A percentile compares a stretch with the other conserved stretches of the same genome.
Conservation (phyloP, 2,113 vertebrate species). For the Vanacampus margaritifer region DNA sequence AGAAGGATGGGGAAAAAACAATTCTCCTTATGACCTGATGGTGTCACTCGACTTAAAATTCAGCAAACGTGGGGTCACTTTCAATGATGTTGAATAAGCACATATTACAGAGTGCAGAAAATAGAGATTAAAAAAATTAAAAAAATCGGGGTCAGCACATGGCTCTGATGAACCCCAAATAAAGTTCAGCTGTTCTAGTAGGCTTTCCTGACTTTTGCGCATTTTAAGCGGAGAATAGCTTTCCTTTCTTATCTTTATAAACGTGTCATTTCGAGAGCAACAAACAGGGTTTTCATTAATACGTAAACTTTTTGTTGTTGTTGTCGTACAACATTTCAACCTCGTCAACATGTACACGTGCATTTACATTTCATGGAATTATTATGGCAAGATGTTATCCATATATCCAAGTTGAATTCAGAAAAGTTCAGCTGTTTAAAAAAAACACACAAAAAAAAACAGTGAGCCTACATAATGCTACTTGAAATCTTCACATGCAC, state of each 20-base stretch:
- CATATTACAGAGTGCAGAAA: no score
- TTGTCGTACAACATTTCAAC: not conserved
- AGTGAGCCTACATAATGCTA: not conserved
- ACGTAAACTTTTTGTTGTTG: not conserved
- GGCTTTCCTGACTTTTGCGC: not conserved
- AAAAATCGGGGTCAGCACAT: no score
- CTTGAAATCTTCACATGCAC: not conserved
- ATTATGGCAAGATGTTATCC: no score
- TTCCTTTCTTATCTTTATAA: not conserved
- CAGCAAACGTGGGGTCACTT: not conserved
- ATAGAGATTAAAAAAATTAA: no score
- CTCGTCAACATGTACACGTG: conserved; percentile 14
- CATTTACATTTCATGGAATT: not conserved
- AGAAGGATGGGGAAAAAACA: not conserved
- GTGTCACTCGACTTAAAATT: conserved; percentile 19
- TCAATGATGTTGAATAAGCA: not conserved
- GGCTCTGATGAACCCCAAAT: no score
- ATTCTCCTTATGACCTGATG: conserved; percentile 17
- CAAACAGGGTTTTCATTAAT: not conserved
- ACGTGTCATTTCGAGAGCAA: not conserved
- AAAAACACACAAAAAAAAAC: not conserved
- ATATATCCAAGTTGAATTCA: not conserved
- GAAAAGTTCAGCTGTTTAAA: not conserved
- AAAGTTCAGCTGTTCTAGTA: no score
- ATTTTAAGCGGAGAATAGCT: not conserved